phyloP scores from a whole-genome alignment of 2,888 invertebrate species.

The Andrena dorsata region DNA sequence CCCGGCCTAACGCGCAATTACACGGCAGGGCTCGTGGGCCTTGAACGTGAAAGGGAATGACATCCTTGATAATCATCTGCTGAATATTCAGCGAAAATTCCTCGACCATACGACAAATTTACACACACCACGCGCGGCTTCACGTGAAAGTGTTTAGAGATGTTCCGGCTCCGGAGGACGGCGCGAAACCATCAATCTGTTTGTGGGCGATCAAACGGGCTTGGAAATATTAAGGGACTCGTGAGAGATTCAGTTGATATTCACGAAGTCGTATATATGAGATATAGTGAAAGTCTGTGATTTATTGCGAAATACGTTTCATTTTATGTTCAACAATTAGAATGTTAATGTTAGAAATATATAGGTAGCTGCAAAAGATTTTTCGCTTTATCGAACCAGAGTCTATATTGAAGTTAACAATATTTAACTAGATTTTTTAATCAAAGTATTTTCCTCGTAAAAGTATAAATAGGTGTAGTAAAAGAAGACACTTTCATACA shows the following conservation, averaged over 20 bases:
- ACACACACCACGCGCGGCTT: not conserved
- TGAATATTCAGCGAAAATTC: slow-evolving; percentile 54
- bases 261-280: too few relatives aligned
- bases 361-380: too few relatives aligned
- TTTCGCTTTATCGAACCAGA: too few relatives aligned
- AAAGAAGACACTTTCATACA: too few relatives aligned
- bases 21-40: slow-evolving; percentile 22
- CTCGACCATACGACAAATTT: slow-evolving; percentile 29
- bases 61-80: slow-evolving; percentile 23
- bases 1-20: slow-evolving; percentile 5
- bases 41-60: slow-evolving; percentile 61
- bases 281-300: not conserved
- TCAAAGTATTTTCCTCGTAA: too few relatives aligned
- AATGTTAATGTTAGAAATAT: too few relatives aligned
- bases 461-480: too few relatives aligned
- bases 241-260: not conserved
- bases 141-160: slow-evolving; percentile 39
- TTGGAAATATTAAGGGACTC: not conserved
- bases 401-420: too few relatives aligned
- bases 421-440: too few relatives aligned
- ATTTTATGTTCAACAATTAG: too few relatives aligned
- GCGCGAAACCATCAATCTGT: not conserved
- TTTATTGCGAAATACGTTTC: too few relatives aligned
- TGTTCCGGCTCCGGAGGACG: not conserved
- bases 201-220: too few relatives aligned